These are phyloP conservation scores for Botia kubotai DNA, from an alignment of 2,797 vertebrate genomes.

Conservation along the genomic window DNA sequence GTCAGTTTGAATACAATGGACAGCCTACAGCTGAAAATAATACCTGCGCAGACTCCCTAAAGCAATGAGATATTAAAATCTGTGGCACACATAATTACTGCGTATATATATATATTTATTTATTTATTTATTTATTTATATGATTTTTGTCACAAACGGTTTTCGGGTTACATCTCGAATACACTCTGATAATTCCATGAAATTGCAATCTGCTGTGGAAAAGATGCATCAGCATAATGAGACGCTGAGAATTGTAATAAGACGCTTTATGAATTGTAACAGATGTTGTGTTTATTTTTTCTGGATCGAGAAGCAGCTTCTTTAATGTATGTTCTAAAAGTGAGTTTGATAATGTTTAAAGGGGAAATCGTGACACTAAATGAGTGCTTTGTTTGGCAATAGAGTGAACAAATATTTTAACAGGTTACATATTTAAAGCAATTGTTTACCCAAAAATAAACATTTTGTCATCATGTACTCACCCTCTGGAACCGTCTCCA, in stretches of 20 bases:
- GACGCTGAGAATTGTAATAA: too few species aligned
- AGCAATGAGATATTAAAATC: constrained; percentile 2
- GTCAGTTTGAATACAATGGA: constrained; percentile 48
- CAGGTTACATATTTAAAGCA: too few species aligned
- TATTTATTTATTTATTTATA: too few species aligned
- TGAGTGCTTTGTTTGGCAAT: constrained; percentile 45
- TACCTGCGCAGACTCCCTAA: neutral
- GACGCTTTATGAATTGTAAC: neutral
- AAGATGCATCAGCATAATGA: neutral
- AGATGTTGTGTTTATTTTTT: neutral
- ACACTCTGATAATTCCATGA: constrained; percentile 17
- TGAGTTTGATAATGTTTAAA: neutral
- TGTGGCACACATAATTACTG: constrained; percentile 6
- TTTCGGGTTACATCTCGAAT: neutral
- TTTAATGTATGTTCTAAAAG: constrained; percentile 10
- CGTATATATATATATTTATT: too few species aligned
- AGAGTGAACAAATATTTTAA: too few species aligned
- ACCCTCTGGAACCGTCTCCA: too few species aligned
- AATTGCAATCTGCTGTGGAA: constrained; percentile 24
- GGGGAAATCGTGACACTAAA: neutral
- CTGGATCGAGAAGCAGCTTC: too few species aligned
- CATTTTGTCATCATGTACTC: too few species aligned
- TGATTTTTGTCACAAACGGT: constrained; percentile 4
- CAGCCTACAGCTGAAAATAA: constrained; percentile 32
- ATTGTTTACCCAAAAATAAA: too few species aligned